Evolutionary conservation across 2,113 vertebrate species (phyloP), one percentile per base, ranked within the genome.

Genomic region (Melanocharis versteri): DNA sequence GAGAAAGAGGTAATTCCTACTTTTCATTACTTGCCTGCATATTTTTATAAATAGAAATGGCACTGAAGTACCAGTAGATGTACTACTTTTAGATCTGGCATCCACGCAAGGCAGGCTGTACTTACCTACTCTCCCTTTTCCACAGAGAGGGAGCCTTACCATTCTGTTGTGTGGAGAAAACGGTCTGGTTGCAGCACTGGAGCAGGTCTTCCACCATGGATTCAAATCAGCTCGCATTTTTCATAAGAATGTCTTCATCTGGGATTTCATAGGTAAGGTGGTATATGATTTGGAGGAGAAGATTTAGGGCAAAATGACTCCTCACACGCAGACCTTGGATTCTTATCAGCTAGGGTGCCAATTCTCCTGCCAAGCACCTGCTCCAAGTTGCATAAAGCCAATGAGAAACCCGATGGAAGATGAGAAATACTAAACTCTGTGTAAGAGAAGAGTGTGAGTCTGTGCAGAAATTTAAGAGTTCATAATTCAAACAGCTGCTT

Each of bases 171-270:
- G 99, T 87, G 99, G 99, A 50, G 99, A 99, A 89, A 99, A 97
- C 0, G 99, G 99, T 39, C 98, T 99, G 90, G 99, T 99, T 6
- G 98, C 98, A 17, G 98, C 99, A 1, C 96, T 99, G 88, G 99
- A 99, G 96, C 99, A 99, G 35, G 99, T 99, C 90, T 99, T 99
- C 93, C 98, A 99, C 95, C 99, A 99, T 2, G 99, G 99, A 21
- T 98, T 99, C 95, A 99, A 98, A 92, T 98, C 98, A 0, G 98
- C 98, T 71, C 98, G 99, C 8, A 98, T 99, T 89, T 99, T 99
- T 96, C 99, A 99, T 97, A 99, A 99, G 96, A 99, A 98, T 6
- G 97, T 99, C 91, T 99, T 99, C 97, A 98, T 99, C 90, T 99
- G 99, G 99, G 99, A 99, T 96, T 99, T 99, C 95, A 98, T 99